Evolutionary conservation across 2,797 vertebrate species (phyloP), one percentile per base, ranked within the genome.

Genomic region (Lithobates pipiens): DNA sequence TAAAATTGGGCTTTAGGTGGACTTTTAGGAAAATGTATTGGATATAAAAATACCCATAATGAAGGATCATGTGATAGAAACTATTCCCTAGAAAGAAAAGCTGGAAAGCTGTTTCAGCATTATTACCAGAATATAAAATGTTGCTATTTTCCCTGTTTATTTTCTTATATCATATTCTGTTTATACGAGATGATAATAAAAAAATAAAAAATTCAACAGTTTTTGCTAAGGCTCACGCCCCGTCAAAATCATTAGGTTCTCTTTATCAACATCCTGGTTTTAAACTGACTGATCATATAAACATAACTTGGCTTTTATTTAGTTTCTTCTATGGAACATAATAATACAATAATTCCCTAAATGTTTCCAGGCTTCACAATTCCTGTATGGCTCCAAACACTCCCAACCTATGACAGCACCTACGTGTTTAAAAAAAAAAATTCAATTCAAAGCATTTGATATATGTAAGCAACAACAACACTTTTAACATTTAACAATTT

Each of bases 201-300:
- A 70, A 36, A 36, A 1, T 1, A 39, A 39, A 71, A 80, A 7
- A 32, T 34, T 44, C 29, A 54, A n/a, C 34, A 0, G 32, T 39
- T 18, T 61, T n/a, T 25, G 69, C 69, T 46, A 63, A 81, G 71
- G 10, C 50, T 72, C 4, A n/a, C 54, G 10, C 57, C 34, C 42
- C 13, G 2, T 72, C 50, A 77, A 69, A 83, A 76, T 83, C 74
- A 83, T 76, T 76, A 70, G 3, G 29, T 36, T 54, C 6, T 69
- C 23, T 54, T 69, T 75, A 61, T 70, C 82, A 77, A 77, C 82
- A 77, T 84, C 82, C 82, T 76, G 82, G 29, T n/a, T 36, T 21
- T 77, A 77, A 34, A 84, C 54, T 54, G 46, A 36, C 25, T 39
- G 65, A 84, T 81, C 69, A 27, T 69, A 81, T 81, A 81, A 81